Evolutionary conservation across 2,797 vertebrate species (phyloP), one percentile per base, ranked within the genome.

Genomic region (Sebastes diploproa): DNA sequence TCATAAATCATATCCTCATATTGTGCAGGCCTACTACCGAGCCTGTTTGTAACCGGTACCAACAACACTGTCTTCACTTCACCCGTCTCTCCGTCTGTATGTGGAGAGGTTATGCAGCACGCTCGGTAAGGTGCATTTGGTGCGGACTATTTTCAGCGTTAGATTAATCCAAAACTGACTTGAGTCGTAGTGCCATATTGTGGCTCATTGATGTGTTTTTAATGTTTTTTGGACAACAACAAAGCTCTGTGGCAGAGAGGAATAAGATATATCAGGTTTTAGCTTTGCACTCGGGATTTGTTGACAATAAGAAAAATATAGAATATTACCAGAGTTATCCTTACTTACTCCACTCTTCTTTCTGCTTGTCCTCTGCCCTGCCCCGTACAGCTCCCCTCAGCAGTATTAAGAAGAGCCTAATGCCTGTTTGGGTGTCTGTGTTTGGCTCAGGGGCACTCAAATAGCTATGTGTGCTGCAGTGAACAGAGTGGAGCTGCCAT

Each of bases 391-490:
- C 14, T 34, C 34, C 64, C 23, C 72, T 64, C 61, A 14, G 30
- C 50, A 55, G 46, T 6, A 27, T 11, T 10, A 38, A 29, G 7
- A 25, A 20, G 52, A 55, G n/a, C 25, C 25, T 5, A 25, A 42
- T 25, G 63, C 52, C 20, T 54, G 27, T 52, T 5, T 25, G 72
- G 29, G 30, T 32, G 65, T 34, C 23, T 46, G 52, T 46, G 38
- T 78, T 68, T 74, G 58, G 72, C 78, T 80, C 65, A 27, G 29
- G 59, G 59, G 59, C 46, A 36, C 18, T 55, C 4, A 56, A 30
- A 56, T 58, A 68, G 63, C 38, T 72, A 4, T 23, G 30, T 52
- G 63, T 54, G 56, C 56, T 75, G 25, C 25, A 65, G 61, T 29
- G 34, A 78, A 55, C 67, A 34, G 54, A 34, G 54, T 30, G 18